Evolutionary conservation across 2,888 invertebrate genomes (phyloP).

Genomic region (Syrphus vitripennis): DNA sequence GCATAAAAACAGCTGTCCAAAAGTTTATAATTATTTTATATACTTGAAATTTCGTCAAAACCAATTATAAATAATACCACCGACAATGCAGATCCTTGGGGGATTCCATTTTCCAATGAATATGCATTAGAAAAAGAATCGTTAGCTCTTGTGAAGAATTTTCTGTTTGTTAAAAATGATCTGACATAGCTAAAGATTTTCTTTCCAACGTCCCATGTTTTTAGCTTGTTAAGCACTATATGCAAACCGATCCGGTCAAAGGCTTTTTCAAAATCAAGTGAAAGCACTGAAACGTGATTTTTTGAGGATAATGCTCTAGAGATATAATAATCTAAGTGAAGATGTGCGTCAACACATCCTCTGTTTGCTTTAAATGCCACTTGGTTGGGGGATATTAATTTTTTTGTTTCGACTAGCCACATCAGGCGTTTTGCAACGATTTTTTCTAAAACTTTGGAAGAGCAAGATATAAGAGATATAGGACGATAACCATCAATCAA

Average conservation of each 20-base stretch:
- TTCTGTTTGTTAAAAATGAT: not conserved
- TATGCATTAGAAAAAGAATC: not conserved
- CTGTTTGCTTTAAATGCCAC: constrained; percentile 48
- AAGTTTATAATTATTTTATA: constrained; percentile 3
- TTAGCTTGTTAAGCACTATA: not conserved
- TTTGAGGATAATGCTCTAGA: not conserved
- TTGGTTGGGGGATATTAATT: constrained; percentile 10
- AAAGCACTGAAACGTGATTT: not conserved
- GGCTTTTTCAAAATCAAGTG: not conserved
- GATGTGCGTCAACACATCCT: constrained; percentile 37
- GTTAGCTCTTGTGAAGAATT: not conserved
- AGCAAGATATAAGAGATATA: not conserved
- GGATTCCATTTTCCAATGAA: not conserved
- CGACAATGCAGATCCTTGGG: not conserved
- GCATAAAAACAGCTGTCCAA: constrained; percentile 5
- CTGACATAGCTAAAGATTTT: not conserved
- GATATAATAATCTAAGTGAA: constrained; percentile 35
- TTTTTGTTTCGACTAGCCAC: constrained; percentile 4
- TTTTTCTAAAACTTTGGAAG: not conserved
- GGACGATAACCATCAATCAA: not conserved
- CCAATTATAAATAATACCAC: not conserved
- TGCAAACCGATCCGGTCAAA: not conserved
- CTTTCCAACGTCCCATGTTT: not conserved
- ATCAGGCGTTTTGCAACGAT: not conserved
- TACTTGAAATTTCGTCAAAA: not conserved